Conservation (phyloP, 1,140 invertebrate genomes). For the Antheraea pernyi region DNA sequence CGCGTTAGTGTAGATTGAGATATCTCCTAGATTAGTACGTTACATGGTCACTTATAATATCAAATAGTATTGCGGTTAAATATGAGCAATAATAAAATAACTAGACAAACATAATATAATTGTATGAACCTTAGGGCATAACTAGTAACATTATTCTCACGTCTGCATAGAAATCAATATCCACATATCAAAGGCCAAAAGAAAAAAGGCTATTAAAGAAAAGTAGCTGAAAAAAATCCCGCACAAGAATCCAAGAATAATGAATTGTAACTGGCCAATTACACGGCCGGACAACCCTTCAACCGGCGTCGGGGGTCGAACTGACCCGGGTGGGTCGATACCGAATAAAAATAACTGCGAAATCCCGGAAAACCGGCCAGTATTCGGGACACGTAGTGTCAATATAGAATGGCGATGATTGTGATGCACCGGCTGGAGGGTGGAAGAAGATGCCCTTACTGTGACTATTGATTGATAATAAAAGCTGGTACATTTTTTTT, state of each 20-base stretch:
- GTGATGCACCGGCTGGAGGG: constrained; percentile 63
- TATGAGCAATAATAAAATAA: too few species aligned
- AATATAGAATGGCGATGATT: constrained; percentile 74
- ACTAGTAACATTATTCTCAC: too few species aligned
- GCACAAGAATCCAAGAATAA: constrained; percentile 39
- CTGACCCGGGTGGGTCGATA: constrained; percentile 48
- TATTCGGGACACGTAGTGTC: constrained; percentile 71
- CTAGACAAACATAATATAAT: too few species aligned
- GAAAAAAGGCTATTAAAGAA: neutral
- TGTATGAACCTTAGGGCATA: too few species aligned
- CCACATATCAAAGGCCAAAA: neutral
- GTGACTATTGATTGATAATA: constrained; percentile 67
- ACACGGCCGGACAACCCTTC: constrained; percentile 71
- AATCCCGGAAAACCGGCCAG: constrained; percentile 64
- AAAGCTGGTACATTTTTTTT: constrained; percentile 21
- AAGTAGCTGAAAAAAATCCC: neutral
- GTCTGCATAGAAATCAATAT: too few species aligned
- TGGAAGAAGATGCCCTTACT: constrained; percentile 46
- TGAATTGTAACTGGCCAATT: constrained; percentile 76
- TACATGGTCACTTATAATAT: too few species aligned
- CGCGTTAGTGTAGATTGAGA: too few species aligned
- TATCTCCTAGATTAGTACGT: too few species aligned
- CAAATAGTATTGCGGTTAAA: too few species aligned
- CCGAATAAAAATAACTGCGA: constrained; percentile 72
- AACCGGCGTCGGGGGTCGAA: constrained; percentile 45